Conservation (phyloP, 1,140 invertebrate genomes). For the Brachionus koreanus region DNA sequence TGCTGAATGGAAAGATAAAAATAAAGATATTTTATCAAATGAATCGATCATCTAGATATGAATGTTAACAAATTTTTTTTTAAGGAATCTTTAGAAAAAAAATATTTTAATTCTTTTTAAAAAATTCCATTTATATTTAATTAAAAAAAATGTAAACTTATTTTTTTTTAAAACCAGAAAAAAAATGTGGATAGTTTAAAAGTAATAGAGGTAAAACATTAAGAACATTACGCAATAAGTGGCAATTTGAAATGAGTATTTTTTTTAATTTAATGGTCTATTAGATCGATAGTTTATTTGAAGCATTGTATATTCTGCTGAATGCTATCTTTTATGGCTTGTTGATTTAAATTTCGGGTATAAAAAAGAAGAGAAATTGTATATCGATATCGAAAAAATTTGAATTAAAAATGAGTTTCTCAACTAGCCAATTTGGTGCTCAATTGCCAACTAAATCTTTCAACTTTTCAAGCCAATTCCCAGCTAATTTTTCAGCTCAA, state of each 20-base stretch:
- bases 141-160: too few species aligned
- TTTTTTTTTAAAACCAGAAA: too few species aligned
- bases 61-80: too few species aligned
- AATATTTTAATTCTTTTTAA: too few species aligned
- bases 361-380: background rate
- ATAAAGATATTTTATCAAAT: too few species aligned
- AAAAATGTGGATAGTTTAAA: too few species aligned
- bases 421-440: background rate
- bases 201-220: background rate
- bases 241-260: background rate
- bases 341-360: background rate
- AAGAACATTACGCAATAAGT: background rate
- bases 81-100: too few species aligned
- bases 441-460: background rate
- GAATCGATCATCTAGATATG: too few species aligned
- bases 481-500: constrained; percentile 4
- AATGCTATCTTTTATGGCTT: background rate
- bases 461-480: background rate
- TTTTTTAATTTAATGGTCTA: background rate
- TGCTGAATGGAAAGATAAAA: too few species aligned
- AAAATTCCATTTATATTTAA: too few species aligned
- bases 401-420: background rate
- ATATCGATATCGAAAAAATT: background rate
- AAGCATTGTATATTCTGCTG: background rate
- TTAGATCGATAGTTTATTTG: background rate